A percentile compares a stretch with the other conserved stretches of the same genome.
phyloP scores from a whole-genome alignment of 1,140 invertebrate genomes.

The Drosophila prosaltans region DNA sequence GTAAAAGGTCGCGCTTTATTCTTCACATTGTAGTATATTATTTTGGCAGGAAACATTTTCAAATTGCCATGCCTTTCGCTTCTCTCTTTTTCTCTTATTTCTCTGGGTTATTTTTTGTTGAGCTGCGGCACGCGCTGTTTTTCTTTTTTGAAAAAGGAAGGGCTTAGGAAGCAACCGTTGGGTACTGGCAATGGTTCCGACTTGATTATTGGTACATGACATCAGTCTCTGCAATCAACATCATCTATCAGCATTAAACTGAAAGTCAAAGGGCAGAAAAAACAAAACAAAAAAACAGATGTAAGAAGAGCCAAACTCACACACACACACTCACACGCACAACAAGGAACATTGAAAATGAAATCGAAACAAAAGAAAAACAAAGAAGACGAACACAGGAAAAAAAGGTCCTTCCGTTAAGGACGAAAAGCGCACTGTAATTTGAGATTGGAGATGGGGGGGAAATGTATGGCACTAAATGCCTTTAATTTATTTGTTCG shows the following conservation, averaged over 20 bases:
- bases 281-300: constrained; percentile 36
- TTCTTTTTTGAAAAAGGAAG: constrained; percentile 49
- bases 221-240: constrained; percentile 75
- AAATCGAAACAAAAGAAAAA: constrained; percentile 34
- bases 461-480: constrained; percentile 34
- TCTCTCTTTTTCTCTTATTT: constrained; percentile 29
- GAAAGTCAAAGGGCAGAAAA: constrained; percentile 45
- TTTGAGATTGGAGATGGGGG: too few relatives aligned
- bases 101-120: constrained; percentile 19
- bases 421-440: constrained; percentile 1
- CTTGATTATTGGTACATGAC: constrained; percentile 77
- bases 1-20: constrained; percentile 40
- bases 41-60: constrained; percentile 54
- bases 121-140: constrained; percentile 49
- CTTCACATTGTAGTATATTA: constrained; percentile 13
- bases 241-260: constrained; percentile 79
- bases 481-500: constrained; percentile 71
- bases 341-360: not conserved
- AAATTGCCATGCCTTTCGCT: constrained; percentile 41
- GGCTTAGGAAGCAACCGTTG: constrained; percentile 8
- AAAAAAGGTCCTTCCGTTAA: constrained; percentile 5
- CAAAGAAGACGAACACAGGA: constrained; percentile 17
- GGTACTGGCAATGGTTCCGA: constrained; percentile 64
- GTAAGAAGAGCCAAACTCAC: constrained; percentile 31
- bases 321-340: constrained; percentile 7